These are phyloP conservation scores for Tokudaia muenninki DNA, from an alignment of 2,797 vertebrate species.

Conservation along the genomic window DNA sequence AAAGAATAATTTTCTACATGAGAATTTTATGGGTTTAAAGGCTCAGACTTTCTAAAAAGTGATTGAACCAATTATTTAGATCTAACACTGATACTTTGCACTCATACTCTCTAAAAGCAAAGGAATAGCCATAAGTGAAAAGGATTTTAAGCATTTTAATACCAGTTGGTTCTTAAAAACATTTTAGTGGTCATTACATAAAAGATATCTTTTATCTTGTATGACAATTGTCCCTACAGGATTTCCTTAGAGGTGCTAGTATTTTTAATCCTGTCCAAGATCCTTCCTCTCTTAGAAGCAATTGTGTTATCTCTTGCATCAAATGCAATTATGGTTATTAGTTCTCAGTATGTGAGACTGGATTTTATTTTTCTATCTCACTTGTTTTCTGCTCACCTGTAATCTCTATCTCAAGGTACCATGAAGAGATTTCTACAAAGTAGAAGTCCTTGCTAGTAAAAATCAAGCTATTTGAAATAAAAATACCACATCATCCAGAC, in stretches of 20 bases:
- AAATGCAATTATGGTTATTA: slow-evolving; percentile 69
- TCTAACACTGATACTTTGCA: not conserved
- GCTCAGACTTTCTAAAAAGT: slow-evolving; percentile 30
- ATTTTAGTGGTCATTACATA: not conserved
- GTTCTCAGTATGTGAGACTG: slow-evolving; percentile 28
- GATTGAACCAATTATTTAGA: slow-evolving; percentile 38
- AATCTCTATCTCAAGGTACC: slow-evolving; percentile 80
- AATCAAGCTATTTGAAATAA: slow-evolving; percentile 80
- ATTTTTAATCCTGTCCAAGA: slow-evolving; percentile 35
- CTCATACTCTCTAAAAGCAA: not conserved
- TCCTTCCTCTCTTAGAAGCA: slow-evolving; percentile 73
- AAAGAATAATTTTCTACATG: slow-evolving; percentile 55
- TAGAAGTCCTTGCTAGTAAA: slow-evolving; percentile 84
- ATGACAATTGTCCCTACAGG: not conserved
- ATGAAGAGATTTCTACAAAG: slow-evolving; percentile 80
- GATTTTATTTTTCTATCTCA: slow-evolving; percentile 71
- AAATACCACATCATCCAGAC: slow-evolving; percentile 72
- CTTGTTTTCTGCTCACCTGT: slow-evolving; percentile 76
- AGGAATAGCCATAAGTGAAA: not conserved
- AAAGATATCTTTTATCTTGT: slow-evolving; percentile 26
- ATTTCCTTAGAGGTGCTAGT: not conserved
- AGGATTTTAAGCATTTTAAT: slow-evolving; percentile 48
- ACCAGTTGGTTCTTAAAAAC: not conserved
- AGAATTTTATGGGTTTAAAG: slow-evolving; percentile 54
- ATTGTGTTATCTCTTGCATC: slow-evolving; percentile 83